phyloP scores from a whole-genome alignment of 2,113 vertebrate species.

The Elanus axillaris region DNA sequence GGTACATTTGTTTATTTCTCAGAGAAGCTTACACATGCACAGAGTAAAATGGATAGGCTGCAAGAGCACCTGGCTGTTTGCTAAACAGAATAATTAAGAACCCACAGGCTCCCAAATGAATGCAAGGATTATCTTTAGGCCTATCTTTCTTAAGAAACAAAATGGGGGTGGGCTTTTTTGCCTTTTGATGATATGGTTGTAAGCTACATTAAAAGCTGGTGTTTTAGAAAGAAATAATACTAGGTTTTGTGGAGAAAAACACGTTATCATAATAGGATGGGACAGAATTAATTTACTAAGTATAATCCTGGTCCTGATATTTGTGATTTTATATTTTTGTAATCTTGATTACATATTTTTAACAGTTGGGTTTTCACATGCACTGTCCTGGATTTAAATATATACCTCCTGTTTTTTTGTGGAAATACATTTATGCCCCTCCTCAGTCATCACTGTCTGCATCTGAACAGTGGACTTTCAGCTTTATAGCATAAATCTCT shows the following conservation, averaged over 20 bases:
- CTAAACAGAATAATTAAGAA: neutral
- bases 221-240: neutral
- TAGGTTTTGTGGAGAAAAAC: neutral
- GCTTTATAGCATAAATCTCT: conserved; percentile 4
- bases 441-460: neutral
- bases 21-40: neutral
- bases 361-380: neutral
- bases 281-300: neutral
- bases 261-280: neutral
- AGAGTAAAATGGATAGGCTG: neutral
- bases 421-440: neutral
- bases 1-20: neutral
- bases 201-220: neutral
- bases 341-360: neutral
- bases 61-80: neutral
- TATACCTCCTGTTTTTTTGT: neutral
- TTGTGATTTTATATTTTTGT: neutral
- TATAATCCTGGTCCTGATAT: neutral
- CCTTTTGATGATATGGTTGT: neutral
- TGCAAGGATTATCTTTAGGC: neutral
- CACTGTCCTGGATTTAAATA: neutral
- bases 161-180: accelerated
- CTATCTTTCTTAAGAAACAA: neutral
- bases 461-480: neutral
- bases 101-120: neutral